These are phyloP conservation scores for Byasa hedistus DNA, from an alignment of 2,888 invertebrate genomes.

Conservation along the genomic window DNA sequence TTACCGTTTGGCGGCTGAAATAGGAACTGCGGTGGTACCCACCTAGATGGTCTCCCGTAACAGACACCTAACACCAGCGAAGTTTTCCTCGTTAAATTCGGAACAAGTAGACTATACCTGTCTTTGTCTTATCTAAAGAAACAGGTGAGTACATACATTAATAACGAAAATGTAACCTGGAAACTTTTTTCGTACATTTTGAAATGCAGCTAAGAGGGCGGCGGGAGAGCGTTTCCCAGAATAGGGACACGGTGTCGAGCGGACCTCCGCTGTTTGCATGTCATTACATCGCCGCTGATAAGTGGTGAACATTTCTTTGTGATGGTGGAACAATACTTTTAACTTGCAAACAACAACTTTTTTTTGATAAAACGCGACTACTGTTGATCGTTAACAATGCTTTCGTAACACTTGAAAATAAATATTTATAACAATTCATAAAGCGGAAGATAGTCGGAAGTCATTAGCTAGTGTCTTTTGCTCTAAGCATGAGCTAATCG, in stretches of 20 bases:
- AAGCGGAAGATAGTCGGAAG: too few species aligned
- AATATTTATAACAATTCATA: too few species aligned
- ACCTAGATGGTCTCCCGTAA: too few species aligned
- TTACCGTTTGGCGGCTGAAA: too few species aligned
- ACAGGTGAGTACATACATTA: slow-evolving; percentile 3
- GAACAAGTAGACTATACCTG: too few species aligned
- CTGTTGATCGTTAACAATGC: too few species aligned
- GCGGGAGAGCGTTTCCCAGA: slow-evolving; percentile 29
- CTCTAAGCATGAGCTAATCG: too few species aligned
- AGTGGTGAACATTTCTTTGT: slow-evolving; percentile 36
- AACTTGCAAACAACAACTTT: slow-evolving; percentile 11
- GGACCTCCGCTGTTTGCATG: slow-evolving; percentile 46
- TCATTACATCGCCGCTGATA: slow-evolving; percentile 47
- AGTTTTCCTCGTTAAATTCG: too few species aligned
- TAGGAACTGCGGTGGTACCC: too few species aligned
- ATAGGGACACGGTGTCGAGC: slow-evolving; percentile 32
- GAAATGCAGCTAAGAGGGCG: background rate
- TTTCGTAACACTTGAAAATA: too few species aligned
- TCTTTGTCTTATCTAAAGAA: too few species aligned
- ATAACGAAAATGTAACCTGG: slow-evolving; percentile 8
- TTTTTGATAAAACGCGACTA: slow-evolving; percentile 12
- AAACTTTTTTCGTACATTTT: slow-evolving; percentile 10
- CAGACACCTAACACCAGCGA: background rate
- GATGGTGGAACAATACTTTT: slow-evolving; percentile 35
- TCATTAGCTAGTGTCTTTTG: too few species aligned